A percentile compares a stretch with the other conserved stretches of the same genome.
Evolutionary conservation across 2,888 invertebrate species (phyloP).

Genomic region (Synergus gifuensis): DNA sequence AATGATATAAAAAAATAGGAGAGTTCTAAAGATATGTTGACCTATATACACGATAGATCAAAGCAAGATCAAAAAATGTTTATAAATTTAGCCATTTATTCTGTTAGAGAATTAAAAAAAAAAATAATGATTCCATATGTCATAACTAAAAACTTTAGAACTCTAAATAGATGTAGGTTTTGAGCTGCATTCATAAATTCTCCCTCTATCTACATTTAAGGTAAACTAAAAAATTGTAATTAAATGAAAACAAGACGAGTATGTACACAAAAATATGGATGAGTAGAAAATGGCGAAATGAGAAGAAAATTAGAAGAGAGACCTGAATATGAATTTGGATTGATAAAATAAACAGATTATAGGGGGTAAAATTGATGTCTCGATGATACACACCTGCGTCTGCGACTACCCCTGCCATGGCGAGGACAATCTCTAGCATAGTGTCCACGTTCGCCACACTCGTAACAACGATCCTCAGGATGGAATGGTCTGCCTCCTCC

Average conservation of each 20-base stretch:
- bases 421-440: conserved; percentile 94
- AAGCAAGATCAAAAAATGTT: no score
- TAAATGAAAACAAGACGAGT: not conserved
- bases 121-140: not conserved
- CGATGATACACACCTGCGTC: conserved; percentile 69
- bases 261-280: not conserved
- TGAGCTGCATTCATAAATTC: not conserved
- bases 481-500: conserved; percentile 86
- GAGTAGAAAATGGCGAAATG: not conserved
- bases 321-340: not conserved
- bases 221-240: not conserved
- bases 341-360: not conserved
- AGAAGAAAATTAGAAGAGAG: not conserved
- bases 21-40: no score
- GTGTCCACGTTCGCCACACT: conserved; percentile 95
- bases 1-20: not conserved
- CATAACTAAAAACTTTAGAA: not conserved
- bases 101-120: no score
- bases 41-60: no score
- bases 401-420: conserved; percentile 79
- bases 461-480: conserved; percentile 95
- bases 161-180: not conserved
- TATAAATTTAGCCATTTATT: no score
- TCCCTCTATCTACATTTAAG: not conserved
- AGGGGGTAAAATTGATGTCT: not conserved